Conservation (phyloP, 2,113 vertebrate species). For the Myocastor coypus region DNA sequence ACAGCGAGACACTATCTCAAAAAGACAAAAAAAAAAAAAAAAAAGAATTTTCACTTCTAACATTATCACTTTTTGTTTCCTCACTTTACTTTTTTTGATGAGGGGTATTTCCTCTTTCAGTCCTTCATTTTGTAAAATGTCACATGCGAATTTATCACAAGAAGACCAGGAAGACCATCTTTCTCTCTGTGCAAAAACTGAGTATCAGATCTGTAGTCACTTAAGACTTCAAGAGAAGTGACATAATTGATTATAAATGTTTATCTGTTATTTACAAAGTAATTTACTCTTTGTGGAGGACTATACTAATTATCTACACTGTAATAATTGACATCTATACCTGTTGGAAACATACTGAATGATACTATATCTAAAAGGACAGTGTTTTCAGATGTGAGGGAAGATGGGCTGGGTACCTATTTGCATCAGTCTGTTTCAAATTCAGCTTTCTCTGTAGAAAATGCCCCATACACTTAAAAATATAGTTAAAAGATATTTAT, state of each 20-base stretch:
- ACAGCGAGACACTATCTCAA: too few species aligned
- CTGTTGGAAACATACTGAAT: not conserved
- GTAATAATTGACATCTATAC: not conserved
- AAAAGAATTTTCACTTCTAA: too few species aligned
- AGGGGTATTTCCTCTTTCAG: not conserved
- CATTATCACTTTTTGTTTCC: constrained; percentile 21
- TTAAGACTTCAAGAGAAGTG: not conserved
- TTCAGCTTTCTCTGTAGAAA: constrained; percentile 25
- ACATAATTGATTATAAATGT: not conserved
- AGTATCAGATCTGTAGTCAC: not conserved
- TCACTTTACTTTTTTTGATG: not conserved
- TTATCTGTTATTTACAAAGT: constrained; percentile 10
- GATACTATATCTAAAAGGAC: not conserved
- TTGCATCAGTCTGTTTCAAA: constrained; percentile 11
- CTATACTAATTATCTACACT: constrained; percentile 2
- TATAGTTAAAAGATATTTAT: constrained; percentile 31
- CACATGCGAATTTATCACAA: not conserved
- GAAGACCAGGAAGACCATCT: not conserved
- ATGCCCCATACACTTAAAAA: constrained; percentile 4
- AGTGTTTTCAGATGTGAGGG: not conserved
- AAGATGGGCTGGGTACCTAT: not conserved
- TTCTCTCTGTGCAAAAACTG: not conserved
- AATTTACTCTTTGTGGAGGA: not conserved
- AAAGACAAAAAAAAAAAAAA: too few species aligned
- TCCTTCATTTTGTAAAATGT: not conserved